Base-by-base conservation (phyloP, 2,888 invertebrate genomes). In the Himalopsyche tibetana region DNA sequence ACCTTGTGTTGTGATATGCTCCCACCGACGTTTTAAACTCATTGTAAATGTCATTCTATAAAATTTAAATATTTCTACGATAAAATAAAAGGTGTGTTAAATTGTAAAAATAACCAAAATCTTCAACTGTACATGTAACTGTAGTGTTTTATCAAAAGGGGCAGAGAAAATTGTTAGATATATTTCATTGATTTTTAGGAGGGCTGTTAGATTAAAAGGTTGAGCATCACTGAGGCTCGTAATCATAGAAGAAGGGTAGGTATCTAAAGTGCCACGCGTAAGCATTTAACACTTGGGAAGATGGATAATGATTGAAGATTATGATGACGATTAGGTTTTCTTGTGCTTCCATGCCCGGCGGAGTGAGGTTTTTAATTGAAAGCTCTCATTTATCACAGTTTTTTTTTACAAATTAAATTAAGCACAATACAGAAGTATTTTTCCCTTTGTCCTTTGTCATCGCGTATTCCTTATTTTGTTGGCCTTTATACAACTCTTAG, bases 221-320 rank as follows among this genome's bases (percentile, higher is more conserved):
- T 74, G 19, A 74, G 12, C 38, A 38, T 38, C 74, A 36, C 12
- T 74, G 19, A 74, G 15, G 12, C 28, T 36, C 15, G 36, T 74
- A 74, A 36, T 36, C 28, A 74, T 74, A 74, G 38, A 80, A 84
- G 80, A 84, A 81, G 80, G 51, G 28, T 51, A 79, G 55, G 55
- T 69, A 80, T 74, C 36, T 56, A 51, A 81, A 84, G 69, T 80
- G 84, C 80, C 81, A 56, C 56, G 56, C 45, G 84, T 80, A 56
- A 81, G 55, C 40, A 40, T 40, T 17, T 38, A 63, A 55, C 84
- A 51, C 63, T 69, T 69, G 28, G 40, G 74, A 28, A 85, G 87
- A 85, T 51, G 79, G 83, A 87, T 85, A 80, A 83, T 82, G 87
- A 87, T 51, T 83, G 56, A 83, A 83, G 87, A 85, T 87, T 85